Evolutionary conservation across 2,113 vertebrate species (phyloP), one percentile per base, ranked within the genome.

Genomic region (Morone saxatilis): DNA sequence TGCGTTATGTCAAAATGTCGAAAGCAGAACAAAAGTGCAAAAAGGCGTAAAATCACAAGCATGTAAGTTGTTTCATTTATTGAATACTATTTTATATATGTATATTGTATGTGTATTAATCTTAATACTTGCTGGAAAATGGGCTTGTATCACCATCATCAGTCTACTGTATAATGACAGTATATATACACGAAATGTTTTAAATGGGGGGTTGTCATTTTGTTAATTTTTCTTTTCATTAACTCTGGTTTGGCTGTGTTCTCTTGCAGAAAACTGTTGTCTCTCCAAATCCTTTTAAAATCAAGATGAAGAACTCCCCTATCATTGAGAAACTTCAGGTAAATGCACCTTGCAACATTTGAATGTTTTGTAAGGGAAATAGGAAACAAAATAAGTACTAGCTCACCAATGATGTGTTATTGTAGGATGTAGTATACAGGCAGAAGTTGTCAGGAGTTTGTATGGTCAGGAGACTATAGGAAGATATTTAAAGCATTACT

Each of bases 311-410:
- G 88, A 94, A 79, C 87, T 95, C 93, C 3, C 48, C 93, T 10
- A 68, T 95, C 77, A 94, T 96, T 9, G 95, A 94, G 65, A 95
- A 93, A 70, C 91, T 96, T 40, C 96, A 96, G 95, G 95, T 96
- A 62, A 45, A 74, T 83, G n/a, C 43, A 56, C 7, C 7, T 25
- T 7, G 4, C 25, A 62, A 47, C n/a, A 40, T 51, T 13, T 51
- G 1, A 53, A 25, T 40, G 7, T 43, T 81, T 53, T 38, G n/a
- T 62, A 54, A 48, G 14, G 0, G 31, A 59, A 79, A 43, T 14
- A 6, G 11, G 63, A 41, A 45, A 81, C 47, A 40, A 67, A 63
- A 62, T 20, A n/a, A 57, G 31, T 16, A 10, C 43, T 14, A 7
- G 48, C n/a, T 71, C 36, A 22, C 25, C 2, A 19, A 12, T 38